Conservation (phyloP, 2,797 vertebrate species). For the Meda fulgida region DNA sequence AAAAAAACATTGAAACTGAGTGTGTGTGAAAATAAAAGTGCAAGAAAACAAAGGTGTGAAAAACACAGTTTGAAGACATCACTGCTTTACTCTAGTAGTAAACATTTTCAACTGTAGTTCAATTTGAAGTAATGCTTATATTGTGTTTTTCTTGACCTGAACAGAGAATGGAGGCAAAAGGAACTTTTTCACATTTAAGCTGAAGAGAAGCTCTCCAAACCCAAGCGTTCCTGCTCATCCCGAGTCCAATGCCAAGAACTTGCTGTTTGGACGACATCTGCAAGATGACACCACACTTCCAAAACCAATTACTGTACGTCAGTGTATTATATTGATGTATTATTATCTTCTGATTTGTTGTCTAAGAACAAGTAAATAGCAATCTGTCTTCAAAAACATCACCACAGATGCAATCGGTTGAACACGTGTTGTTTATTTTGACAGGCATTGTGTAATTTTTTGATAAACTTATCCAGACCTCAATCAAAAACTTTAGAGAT, state of each 20-base stretch:
- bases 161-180: conserved; percentile 24
- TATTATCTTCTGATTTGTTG: not conserved
- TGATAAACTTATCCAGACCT: conserved; percentile 18
- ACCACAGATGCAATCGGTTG: conserved; percentile 28
- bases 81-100: not conserved
- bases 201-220: conserved; percentile 73
- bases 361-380: not conserved
- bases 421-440: conserved; percentile 10
- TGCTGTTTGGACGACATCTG: conserved; percentile 88
- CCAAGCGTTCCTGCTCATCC: conserved; percentile 67
- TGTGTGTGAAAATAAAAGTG: not conserved
- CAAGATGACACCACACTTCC: conserved; percentile 80
- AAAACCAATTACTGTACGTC: conserved; percentile 84
- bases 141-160: not conserved
- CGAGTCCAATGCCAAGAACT: conserved; percentile 69
- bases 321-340: not conserved
- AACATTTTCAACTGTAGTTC: not conserved
- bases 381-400: conserved; percentile 5
- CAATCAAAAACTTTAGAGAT: not conserved
- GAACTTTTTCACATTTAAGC: conserved; percentile 61
- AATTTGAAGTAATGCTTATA: not conserved
- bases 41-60: conserved; percentile 11
- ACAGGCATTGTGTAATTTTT: not conserved
- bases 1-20: conserved; percentile 27
- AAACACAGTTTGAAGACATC: not conserved